A percentile compares a stretch with the other conserved stretches of the same genome.
phyloP scores from a whole-genome alignment of 2,113 vertebrate genomes.

The Plestiodon gilberti region DNA sequence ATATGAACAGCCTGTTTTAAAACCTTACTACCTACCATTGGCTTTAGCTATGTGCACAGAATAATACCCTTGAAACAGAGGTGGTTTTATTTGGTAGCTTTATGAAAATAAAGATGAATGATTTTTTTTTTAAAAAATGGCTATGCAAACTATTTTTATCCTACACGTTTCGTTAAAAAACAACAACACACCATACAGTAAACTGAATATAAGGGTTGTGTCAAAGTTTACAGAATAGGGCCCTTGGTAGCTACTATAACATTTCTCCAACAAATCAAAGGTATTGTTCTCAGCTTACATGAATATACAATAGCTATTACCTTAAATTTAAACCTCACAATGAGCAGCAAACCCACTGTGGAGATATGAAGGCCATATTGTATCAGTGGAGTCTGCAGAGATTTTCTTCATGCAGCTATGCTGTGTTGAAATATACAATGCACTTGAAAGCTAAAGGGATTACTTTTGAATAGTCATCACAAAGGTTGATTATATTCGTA shows the following conservation, averaged over 20 bases:
- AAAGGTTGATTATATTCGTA: constrained; percentile 91
- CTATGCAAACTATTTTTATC: constrained; percentile 73
- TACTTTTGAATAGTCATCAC: constrained; percentile 90
- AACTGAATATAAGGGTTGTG: constrained; percentile 74
- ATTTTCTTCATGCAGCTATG: constrained; percentile 81
- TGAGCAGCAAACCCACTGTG: constrained; percentile 69
- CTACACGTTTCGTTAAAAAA: constrained; percentile 64
- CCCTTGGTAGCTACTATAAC: constrained; percentile 78
- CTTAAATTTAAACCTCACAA: constrained; percentile 83
- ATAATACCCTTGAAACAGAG: constrained; percentile 36
- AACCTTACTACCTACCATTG: constrained; percentile 13
- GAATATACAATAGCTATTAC: constrained; percentile 84
- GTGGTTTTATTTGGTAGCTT: constrained; percentile 46
- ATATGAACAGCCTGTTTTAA: constrained; percentile 23
- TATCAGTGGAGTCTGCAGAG: constrained; percentile 81
- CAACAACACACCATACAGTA: constrained; percentile 72
- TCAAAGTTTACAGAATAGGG: constrained; percentile 81
- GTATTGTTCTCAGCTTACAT: constrained; percentile 79
- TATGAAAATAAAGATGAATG: constrained; percentile 65
- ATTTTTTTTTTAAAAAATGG: constrained; percentile 75
- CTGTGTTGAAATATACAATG: constrained; percentile 83
- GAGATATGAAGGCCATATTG: constrained; percentile 79
- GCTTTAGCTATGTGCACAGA: constrained; percentile 23
- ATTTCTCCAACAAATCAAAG: constrained; percentile 83
- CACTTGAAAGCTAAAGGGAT: constrained; percentile 86